phyloP scores from a whole-genome alignment of 2,113 vertebrate species.

The Vireo altiloquus region DNA sequence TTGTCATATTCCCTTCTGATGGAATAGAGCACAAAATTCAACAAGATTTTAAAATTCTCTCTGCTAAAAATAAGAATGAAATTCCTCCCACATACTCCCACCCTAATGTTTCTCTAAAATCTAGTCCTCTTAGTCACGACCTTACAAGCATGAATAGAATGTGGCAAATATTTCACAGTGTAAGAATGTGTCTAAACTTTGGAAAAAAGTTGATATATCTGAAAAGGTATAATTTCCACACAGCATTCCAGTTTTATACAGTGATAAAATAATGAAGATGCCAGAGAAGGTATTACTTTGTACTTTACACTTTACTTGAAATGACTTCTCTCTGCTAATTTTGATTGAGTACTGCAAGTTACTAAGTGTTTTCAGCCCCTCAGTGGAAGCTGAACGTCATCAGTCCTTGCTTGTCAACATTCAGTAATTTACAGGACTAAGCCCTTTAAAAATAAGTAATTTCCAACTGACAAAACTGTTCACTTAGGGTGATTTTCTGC shows the following conservation, averaged over 20 bases:
- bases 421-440: not conserved
- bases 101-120: slow-evolving; percentile 60
- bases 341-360: not conserved
- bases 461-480: not conserved
- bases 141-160: slow-evolving; percentile 66
- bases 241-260: not conserved
- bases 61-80: slow-evolving; percentile 60
- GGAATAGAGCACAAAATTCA: slow-evolving; percentile 45
- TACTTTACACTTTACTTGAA: not conserved
- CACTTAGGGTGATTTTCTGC: not conserved
- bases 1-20: slow-evolving; percentile 29
- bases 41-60: slow-evolving; percentile 54
- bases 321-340: not conserved
- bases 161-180: slow-evolving; percentile 48
- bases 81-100: slow-evolving; percentile 74
- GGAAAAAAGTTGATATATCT: slow-evolving; percentile 23
- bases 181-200: slow-evolving; percentile 24
- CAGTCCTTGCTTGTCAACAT: not conserved
- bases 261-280: not conserved
- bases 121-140: slow-evolving; percentile 75
- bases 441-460: not conserved
- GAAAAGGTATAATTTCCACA: slow-evolving; percentile 45
- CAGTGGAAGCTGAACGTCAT: not conserved
- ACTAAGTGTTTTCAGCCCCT: not conserved
- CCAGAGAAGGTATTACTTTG: not conserved